These are phyloP conservation scores for Anastrepha ludens DNA, from an alignment of 1,140 invertebrate species.

Conservation along the genomic window DNA sequence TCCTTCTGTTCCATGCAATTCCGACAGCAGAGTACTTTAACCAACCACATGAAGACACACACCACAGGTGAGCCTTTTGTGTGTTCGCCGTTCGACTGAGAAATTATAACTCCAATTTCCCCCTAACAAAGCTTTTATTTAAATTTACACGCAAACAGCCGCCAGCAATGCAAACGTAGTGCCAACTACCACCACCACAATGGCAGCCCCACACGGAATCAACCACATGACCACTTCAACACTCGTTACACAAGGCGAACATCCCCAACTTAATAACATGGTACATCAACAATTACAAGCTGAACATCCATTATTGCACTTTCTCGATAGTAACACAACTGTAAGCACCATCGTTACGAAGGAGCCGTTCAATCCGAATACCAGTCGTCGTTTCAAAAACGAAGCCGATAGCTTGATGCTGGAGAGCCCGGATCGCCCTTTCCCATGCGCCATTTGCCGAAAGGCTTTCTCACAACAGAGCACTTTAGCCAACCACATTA, in stretches of 20 bases:
- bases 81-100: conserved; percentile 69
- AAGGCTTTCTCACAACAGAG: conserved; percentile 73
- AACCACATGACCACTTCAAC: conserved; percentile 55
- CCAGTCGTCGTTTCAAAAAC: conserved; percentile 45
- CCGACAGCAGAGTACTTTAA: conserved; percentile 72
- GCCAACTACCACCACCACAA: conserved; percentile 58
- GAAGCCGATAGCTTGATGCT: conserved; percentile 37
- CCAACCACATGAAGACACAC: conserved; percentile 74
- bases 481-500: conserved; percentile 72
- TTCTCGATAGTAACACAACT: conserved; percentile 71
- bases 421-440: conserved; percentile 71
- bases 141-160: conserved; percentile 71
- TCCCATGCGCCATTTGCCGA: conserved; percentile 71
- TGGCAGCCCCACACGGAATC: conserved; percentile 48
- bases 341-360: conserved; percentile 67
- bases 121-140: conserved; percentile 74
- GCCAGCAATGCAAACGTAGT: conserved; percentile 56
- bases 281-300: conserved; percentile 62
- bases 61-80: conserved; percentile 69
- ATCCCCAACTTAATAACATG: conserved; percentile 65
- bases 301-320: conserved; percentile 71
- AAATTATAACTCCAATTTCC: conserved; percentile 71
- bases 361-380: conserved; percentile 50
- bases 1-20: conserved; percentile 72
- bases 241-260: conserved; percentile 49